Conservation (phyloP, 2,888 invertebrate species). For the Unio pictorum region DNA sequence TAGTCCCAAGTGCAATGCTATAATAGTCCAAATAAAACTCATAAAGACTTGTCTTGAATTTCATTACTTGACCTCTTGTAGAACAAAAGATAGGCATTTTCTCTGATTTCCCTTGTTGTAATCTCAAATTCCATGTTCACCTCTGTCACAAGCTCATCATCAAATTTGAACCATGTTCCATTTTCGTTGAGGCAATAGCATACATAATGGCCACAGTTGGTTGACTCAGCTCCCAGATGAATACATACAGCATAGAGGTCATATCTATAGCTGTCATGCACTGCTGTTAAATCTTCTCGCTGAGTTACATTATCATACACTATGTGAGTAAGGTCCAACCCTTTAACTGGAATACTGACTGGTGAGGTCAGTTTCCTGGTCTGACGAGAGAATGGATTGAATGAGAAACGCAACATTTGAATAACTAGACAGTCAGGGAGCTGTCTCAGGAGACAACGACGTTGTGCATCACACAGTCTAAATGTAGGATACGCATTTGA, state of each 20-base stretch:
- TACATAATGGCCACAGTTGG: slow-evolving; percentile 65
- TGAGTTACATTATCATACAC: slow-evolving; percentile 65
- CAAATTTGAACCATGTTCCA: slow-evolving; percentile 63
- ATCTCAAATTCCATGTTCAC: slow-evolving; percentile 69
- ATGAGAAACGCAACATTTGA: slow-evolving; percentile 66
- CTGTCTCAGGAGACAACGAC: slow-evolving; percentile 63
- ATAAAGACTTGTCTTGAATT: too few species aligned
- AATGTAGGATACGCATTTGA: slow-evolving; percentile 13
- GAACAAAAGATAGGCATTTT: slow-evolving; percentile 68
- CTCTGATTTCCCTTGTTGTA: slow-evolving; percentile 57
- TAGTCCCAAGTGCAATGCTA: too few species aligned
- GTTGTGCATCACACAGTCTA: slow-evolving; percentile 48
- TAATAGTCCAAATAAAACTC: too few species aligned
- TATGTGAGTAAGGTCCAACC: slow-evolving; percentile 58
- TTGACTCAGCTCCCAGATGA: slow-evolving; percentile 64
- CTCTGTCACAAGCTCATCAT: slow-evolving; percentile 62
- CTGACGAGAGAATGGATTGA: slow-evolving; percentile 47
- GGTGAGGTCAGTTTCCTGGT: slow-evolving; percentile 60
- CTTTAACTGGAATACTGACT: slow-evolving; percentile 58
- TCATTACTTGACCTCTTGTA: slow-evolving; percentile 43
- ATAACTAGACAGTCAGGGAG: slow-evolving; percentile 68
- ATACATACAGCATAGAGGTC: slow-evolving; percentile 65
- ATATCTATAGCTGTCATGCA: slow-evolving; percentile 48
- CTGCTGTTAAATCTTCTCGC: slow-evolving; percentile 55
- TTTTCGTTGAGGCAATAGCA: slow-evolving; percentile 54